Base-by-base conservation (phyloP, 2,113 vertebrate genomes). In the Girardinichthys multiradiatus region DNA sequence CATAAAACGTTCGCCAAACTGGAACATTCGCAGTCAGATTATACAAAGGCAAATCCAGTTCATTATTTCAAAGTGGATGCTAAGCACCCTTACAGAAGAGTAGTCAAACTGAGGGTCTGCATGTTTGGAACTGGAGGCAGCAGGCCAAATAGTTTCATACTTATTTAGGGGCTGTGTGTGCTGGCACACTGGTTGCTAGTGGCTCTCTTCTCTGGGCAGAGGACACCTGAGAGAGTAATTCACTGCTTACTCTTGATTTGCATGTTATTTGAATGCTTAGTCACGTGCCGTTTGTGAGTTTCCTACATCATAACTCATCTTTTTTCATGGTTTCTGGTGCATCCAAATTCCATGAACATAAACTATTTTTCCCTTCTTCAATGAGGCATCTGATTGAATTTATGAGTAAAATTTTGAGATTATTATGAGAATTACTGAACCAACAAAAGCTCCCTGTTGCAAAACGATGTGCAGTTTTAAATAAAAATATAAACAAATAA, bases 61-160 rank as follows among this genome's bases (percentile, higher is more conserved):
- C 72, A 89, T 89, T 84, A 86, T 84, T 89, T 88, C 81, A 81
- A 82, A 88, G 86, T 85, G 87, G 86, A 68, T 29, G 39, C 74
- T 70, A 72, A 87, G 86, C 83, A 86, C 88, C 87, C 87, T 87
- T 68, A 75, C 57, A 86, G 80, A 80, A 48, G 68, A 64, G 82
- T 65, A 33, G 77, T 87, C 79, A 74, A 87, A 89, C 72, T 6
- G 60, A 72, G 77, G 77, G 69, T 84, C 75, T 84, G 82, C 77
- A 89, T 84, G 84, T 90, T 90, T 87, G 84, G 71, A 87, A 82
- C 69, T 78, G 84, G 63, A 87, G 85, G 89, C 86, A 87, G 75
- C 65, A 51, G 73, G 88, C 90, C 89, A 91, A 91, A 89, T 88
- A 86, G 84, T 89, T 89, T 88, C 81, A 82, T 87, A 81, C 77